phyloP scores from a whole-genome alignment of 2,113 vertebrate genomes.

The Petrocephalus microphthalmus region DNA sequence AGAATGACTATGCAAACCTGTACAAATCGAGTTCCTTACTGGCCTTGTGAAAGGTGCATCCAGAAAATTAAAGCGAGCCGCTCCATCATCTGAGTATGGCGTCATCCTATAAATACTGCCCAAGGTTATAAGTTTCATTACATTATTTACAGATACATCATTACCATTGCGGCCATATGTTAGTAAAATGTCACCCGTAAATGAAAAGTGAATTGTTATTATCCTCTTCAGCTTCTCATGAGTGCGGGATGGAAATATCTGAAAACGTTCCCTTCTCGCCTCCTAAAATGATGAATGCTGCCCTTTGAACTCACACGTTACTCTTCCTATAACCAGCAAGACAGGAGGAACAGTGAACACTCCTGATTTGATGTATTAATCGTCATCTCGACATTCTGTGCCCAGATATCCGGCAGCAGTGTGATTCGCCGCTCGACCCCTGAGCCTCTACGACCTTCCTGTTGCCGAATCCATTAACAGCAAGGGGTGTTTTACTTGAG shows the following conservation, averaged over 20 bases:
- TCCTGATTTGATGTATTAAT: background rate
- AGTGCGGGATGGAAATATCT: background rate
- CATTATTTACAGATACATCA: background rate
- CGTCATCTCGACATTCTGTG: background rate
- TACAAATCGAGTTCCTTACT: background rate
- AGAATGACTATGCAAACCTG: background rate
- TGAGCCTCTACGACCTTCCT: background rate
- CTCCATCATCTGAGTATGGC: background rate
- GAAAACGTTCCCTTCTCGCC: background rate
- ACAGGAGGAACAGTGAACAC: background rate
- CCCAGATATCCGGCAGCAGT: background rate
- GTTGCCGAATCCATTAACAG: background rate
- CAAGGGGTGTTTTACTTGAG: background rate
- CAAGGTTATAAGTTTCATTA: slow-evolving; percentile 19
- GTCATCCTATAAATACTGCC: background rate
- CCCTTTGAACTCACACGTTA: background rate
- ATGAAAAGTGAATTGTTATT: slow-evolving; percentile 5
- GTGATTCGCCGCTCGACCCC: background rate
- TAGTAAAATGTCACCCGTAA: slow-evolving; percentile 7
- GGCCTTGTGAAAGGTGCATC: background rate
- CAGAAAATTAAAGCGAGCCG: background rate
- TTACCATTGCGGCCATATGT: slow-evolving; percentile 3
- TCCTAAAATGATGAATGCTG: background rate
- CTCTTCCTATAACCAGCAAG: background rate
- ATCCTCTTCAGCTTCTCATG: background rate